Base-by-base conservation (phyloP, 2,888 invertebrate genomes). In the Pemphredon lugubris region DNA sequence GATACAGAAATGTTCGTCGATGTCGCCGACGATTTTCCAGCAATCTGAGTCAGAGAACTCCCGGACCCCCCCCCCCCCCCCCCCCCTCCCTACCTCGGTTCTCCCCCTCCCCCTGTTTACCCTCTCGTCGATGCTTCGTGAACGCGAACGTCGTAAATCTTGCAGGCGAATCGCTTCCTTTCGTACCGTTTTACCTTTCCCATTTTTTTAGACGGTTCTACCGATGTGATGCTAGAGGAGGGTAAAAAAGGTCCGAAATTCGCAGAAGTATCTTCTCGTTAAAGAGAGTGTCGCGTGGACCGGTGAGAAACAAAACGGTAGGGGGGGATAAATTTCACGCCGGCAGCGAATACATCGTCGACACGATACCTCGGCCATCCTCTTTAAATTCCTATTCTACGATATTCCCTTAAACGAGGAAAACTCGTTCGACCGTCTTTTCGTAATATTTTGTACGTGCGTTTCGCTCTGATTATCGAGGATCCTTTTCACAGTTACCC, bases 81-180 rank as follows among this genome's bases (percentile, higher is more conserved):
- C 21, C 16, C 21, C 26, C 13, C 11, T 18, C 26, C 14, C 57
- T 11, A n/a, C 5, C 18, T 6, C n/a, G 26, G 4, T 44, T 30
- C 37, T 42, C 26, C 11, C 5, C 32, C 16, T 42, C 11, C 18
- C 18, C 47, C 61, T 61, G 69, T 66, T 69, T 67, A 67, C 21
- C 34, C 66, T 51, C 32, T 60, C 50, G 53, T 42, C 53, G 64
- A 32, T 26, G 44, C 51, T 60, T 45, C 66, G 45, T 54, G 4
- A 7, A 54, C 48, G 26, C 32, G 77, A 70, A 74, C 73, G 68
- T 79, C 80, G 82, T 84, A 84, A 84, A 84, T 84, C 82, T 84
- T 83, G 79, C 82, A 84, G 76, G 77, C n/a, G 75, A 67, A 72
- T 68, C 60, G 69, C 57, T 58, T 71, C 72, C 77, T 67, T 61